Evolutionary conservation across 1,140 invertebrate species (phyloP), one percentile per base, ranked within the genome.

Genomic region (Limonius californicus): DNA sequence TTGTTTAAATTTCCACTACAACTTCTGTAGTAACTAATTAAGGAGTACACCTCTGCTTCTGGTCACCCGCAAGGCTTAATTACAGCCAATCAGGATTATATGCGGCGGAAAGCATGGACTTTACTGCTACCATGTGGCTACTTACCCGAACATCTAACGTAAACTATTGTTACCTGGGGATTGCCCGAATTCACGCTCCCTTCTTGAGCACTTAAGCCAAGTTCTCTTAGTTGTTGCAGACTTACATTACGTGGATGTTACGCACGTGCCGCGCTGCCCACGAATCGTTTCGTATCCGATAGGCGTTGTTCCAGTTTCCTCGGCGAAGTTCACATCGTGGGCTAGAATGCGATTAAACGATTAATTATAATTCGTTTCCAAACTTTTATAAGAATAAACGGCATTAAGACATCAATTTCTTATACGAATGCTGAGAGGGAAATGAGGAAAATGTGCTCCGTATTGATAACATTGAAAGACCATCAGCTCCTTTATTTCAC

Each of bases 21-120:
- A 39, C 7, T 39, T 39, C 35, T 2, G n/a, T 14, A 14, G 35
- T 39, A 39, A 9, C 35, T 39, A 39, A 39, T 39, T 39, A 39
- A 39, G 35, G 35, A 39, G n/a, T 14, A 39, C 35, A 39, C 35
- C n/a, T 39, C 35, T 39, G 35, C 20, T 50, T 50, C 15, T 21
- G 45, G 45, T 50, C 45, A 50, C 16, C 45, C 45, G 15, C 45
- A 50, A 50, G 45, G 45, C 45, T 21, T 50, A 50, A 50, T 50
- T 50, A 50, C 45, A 50, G 20, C 16, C 16, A 50, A 50, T 50
- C 16, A 50, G 45, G n/a, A 50, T 50, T 50, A 50, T 50, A 18
- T 50, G 16, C 16, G 45, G 45, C 16, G 45, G 45, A 50, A 50
- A 50, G 45, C 45, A 50, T 14, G 45, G 45, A 21, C 45, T 16